These are phyloP conservation scores for Danio tinwini DNA, from an alignment of 2,797 vertebrate species.

Conservation along the genomic window DNA sequence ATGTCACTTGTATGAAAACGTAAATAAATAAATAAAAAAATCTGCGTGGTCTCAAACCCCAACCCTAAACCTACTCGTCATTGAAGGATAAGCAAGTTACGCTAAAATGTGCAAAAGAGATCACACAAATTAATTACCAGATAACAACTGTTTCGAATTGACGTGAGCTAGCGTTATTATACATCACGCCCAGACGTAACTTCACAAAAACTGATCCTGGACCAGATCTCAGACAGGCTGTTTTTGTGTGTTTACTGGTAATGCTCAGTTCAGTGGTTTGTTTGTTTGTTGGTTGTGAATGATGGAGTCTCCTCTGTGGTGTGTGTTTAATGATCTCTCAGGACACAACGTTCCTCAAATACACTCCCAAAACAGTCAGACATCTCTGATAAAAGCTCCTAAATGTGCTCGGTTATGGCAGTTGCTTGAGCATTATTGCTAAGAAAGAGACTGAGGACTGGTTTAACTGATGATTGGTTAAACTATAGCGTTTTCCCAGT, in stretches of 20 bases:
- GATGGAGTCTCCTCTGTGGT: slow-evolving; percentile 4
- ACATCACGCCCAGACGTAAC: neutral
- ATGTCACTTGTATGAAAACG: too few relatives aligned
- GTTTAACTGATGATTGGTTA: neutral
- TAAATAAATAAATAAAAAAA: too few relatives aligned
- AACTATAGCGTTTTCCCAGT: neutral
- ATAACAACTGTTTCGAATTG: too few relatives aligned
- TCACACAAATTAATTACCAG: too few relatives aligned
- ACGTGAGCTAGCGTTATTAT: too few relatives aligned
- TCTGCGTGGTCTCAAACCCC: too few relatives aligned
- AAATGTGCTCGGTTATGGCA: neutral
- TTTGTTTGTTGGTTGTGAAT: slow-evolving; percentile 22
- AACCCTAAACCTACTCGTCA: too few relatives aligned
- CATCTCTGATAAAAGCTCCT: neutral
- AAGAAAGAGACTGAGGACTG: neutral
- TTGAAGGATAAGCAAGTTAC: too few relatives aligned
- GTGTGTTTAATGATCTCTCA: slow-evolving; percentile 23
- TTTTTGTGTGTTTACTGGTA: neutral
- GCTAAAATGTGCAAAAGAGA: too few relatives aligned
- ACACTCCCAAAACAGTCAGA: slow-evolving; percentile 7
- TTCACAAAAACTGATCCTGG: neutral
- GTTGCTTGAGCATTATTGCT: neutral
- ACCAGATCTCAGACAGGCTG: neutral
- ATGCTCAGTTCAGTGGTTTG: neutral
- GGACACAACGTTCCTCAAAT: slow-evolving; percentile 18